These are phyloP conservation scores for Eunapius fragilis DNA, from an alignment of 37 sponge, comb jelly and placozoan species.

Conservation along the genomic window DNA sequence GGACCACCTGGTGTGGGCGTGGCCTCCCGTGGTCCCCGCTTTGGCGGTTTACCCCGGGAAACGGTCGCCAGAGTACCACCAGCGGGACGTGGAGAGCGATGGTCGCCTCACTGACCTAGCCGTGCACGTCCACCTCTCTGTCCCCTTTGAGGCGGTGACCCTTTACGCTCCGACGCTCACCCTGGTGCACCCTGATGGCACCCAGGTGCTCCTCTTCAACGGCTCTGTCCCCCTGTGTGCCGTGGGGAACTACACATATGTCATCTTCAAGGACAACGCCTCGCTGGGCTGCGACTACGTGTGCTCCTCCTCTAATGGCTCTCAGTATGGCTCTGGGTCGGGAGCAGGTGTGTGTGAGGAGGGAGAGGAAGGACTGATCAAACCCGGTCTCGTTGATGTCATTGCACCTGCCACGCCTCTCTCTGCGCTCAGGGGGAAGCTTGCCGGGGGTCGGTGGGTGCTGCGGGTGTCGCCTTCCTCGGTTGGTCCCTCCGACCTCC, in stretches of 20 bases:
- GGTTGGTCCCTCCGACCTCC: conserved; percentile 25
- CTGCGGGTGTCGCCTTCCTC: conserved; percentile 33
- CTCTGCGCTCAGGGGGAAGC: conserved; percentile 59
- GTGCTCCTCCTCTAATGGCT: conserved; percentile 1
- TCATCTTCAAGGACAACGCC: conserved; percentile 80
- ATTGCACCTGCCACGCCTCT: conserved; percentile 58
- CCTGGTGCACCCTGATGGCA: conserved; percentile 89
- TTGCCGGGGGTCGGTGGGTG: conserved; percentile 68
- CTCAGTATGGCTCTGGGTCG: background rate
- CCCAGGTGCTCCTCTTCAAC: conserved; percentile 54
- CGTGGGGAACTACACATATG: conserved; percentile 78
- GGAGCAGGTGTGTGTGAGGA: background rate
- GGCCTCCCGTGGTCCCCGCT: conserved; percentile 76
- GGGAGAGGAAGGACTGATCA: conserved; percentile 6
- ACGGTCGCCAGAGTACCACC: conserved; percentile 15
- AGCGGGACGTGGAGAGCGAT: conserved; percentile 49
- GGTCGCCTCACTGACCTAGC: conserved; percentile 74
- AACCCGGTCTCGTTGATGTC: conserved; percentile 57
- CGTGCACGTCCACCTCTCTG: conserved; percentile 65
- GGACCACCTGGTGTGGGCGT: conserved; percentile 48
- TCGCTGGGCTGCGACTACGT: conserved; percentile 10
- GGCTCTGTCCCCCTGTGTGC: conserved; percentile 59
- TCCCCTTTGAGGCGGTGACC: conserved; percentile 37
- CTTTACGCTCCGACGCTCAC: conserved; percentile 70
- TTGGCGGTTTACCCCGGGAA: conserved; percentile 29